phyloP scores from a whole-genome alignment of 2,888 invertebrate genomes.

The Axea sp. region DNA sequence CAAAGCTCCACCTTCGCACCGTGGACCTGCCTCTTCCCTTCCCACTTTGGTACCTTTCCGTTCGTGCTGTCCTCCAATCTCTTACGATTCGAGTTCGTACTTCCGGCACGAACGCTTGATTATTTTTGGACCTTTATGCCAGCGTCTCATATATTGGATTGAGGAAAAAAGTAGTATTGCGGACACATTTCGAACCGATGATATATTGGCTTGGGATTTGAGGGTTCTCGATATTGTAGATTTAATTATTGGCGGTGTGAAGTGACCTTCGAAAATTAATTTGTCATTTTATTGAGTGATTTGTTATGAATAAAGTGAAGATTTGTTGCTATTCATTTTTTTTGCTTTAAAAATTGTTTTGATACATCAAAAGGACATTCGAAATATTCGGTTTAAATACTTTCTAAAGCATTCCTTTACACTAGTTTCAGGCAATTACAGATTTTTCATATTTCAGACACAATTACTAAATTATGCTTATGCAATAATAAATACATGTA shows the following conservation, averaged over 20 bases:
- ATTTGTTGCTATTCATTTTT: constrained; percentile 16
- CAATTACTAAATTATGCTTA: too few relatives aligned
- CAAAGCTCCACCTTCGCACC: constrained; percentile 64
- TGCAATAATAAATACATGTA: too few relatives aligned
- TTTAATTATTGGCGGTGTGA: constrained; percentile 47
- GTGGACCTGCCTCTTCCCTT: constrained; percentile 33
- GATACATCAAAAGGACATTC: too few relatives aligned
- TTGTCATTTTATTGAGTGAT: constrained; percentile 45
- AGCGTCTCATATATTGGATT: constrained; percentile 41
- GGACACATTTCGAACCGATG: constrained; percentile 42
- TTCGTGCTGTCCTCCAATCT: constrained; percentile 62
- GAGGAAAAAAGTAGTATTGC: constrained; percentile 7
- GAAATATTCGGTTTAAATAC: too few relatives aligned
- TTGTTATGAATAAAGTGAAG: constrained; percentile 21
- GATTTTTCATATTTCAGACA: too few relatives aligned
- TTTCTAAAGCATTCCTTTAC: too few relatives aligned
- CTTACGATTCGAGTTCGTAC: constrained; percentile 53
- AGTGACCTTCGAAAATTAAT: constrained; percentile 42
- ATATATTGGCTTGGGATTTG: constrained; percentile 29
- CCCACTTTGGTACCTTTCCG: constrained; percentile 46
- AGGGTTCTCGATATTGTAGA: constrained; percentile 40
- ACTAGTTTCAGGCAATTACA: too few relatives aligned
- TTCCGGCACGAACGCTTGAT: constrained; percentile 61
- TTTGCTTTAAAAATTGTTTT: too few relatives aligned
- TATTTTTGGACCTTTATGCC: constrained; percentile 57